Evolutionary conservation across 1,140 invertebrate genomes (phyloP), one percentile per base, ranked within the genome.

Genomic region (Platyscapa corneri): DNA sequence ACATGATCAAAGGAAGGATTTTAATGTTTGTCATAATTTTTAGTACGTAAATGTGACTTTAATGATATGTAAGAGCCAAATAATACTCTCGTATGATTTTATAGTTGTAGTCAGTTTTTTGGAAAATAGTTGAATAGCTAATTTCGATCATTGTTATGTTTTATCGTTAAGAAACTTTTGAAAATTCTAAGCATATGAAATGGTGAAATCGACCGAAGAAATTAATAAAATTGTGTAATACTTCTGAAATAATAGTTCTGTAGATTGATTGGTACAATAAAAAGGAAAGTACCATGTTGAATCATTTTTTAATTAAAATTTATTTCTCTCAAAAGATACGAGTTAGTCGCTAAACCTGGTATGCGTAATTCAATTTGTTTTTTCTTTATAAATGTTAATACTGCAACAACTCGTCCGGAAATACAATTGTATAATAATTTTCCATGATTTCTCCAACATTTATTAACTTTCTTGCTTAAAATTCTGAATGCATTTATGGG

Each of bases 11-110:
- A 67, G 30, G 2, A n/a, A 67, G 16, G 7, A 67, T 67, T 32
- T 67, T 67, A 34, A 67, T 34, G 64, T 67, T 32, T n/a, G 30
- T 32, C 64, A 67, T 67, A 67, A 67, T 67, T 67, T 67, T 67
- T 67, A 67, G n/a, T 67, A 67, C 32, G 64, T 67, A 67, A 67
- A 67, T 67, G 60, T 64, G 60, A 67, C 64, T 67, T 67, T 67
- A 67, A 67, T 32, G 30, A 14, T n/a, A 32, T 67, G 30, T 67
- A 67, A 67, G 30, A 32, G 12, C 30, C 30, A 32, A 67, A n/a
- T 16, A 30, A 67, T 67, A 30, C 2, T 30, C 64, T 67, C 16
- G 16, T 32, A n/a, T 32, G 64, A 67, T 34, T 67, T 67, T 67
- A 32, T 67, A 67, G n/a, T 67, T 30, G 7, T 10, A 32, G n/a